A percentile compares a stretch with the other conserved stretches of the same genome.
Conservation (phyloP, 2,797 vertebrate species). For the Limosa lapponica region DNA sequence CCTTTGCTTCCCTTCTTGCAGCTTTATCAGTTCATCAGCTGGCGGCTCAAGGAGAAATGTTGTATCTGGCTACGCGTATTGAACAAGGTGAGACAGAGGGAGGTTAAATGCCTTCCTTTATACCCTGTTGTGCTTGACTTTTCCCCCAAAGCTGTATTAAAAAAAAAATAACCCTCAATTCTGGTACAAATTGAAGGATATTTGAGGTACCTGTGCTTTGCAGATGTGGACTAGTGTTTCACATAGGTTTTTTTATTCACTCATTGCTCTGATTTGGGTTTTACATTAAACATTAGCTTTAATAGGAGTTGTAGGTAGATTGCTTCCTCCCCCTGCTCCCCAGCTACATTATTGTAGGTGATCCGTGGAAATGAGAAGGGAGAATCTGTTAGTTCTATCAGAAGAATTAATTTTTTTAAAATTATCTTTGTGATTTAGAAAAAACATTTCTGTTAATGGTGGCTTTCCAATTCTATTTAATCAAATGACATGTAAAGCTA, state of each 20-base stretch:
- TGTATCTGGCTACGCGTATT: constrained; percentile 93
- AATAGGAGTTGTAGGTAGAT: neutral
- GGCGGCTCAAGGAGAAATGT: constrained; percentile 98
- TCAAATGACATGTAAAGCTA: neutral
- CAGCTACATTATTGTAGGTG: neutral
- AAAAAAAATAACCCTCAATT: neutral
- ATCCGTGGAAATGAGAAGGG: neutral
- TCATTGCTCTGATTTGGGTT: neutral
- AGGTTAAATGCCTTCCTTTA: neutral
- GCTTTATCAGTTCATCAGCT: constrained; percentile 96
- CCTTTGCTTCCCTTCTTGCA: constrained; percentile 65
- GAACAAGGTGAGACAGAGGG: constrained; percentile 88
- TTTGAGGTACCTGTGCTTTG: neutral
- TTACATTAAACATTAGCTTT: neutral
- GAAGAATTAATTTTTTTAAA: neutral
- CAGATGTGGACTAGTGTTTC: neutral
- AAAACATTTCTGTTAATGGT: neutral
- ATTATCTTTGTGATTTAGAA: neutral
- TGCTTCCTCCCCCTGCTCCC: neutral
- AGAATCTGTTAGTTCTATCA: neutral
- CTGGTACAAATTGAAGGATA: neutral
- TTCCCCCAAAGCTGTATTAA: neutral
- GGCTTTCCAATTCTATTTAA: neutral
- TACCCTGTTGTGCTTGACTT: neutral
- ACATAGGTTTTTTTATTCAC: neutral